Percentiles rank a stretch among this genome's conserved stretches.
These are phyloP conservation scores for Columba livia DNA, from an alignment of 2,113 vertebrate species.

Conservation along the genomic window DNA sequence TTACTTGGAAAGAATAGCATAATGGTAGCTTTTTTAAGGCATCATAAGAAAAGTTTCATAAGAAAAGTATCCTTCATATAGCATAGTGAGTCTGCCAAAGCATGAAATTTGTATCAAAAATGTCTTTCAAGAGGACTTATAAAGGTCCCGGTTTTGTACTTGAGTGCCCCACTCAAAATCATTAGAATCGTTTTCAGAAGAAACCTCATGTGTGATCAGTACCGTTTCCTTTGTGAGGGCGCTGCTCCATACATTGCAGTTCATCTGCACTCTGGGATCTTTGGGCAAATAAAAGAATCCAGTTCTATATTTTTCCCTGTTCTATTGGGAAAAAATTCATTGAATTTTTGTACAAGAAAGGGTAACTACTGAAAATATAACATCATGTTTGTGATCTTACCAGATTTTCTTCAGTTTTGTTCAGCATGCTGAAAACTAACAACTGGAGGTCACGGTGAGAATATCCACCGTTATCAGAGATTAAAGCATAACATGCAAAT, in stretches of 20 bases:
- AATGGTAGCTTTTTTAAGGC: not conserved
- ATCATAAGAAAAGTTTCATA: not conserved
- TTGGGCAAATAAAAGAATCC: not conserved
- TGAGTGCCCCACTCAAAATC: not conserved
- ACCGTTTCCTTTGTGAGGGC: not conserved
- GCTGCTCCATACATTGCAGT: not conserved
- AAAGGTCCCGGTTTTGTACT: not conserved
- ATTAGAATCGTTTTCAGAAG: not conserved
- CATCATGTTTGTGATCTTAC: not conserved
- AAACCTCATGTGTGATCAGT: not conserved
- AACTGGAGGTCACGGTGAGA: not conserved
- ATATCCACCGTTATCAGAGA: not conserved
- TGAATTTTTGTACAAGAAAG: not conserved
- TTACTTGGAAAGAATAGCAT: not conserved
- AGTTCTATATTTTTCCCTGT: not conserved
- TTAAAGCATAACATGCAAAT: not conserved
- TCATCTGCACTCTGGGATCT: not conserved
- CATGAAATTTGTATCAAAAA: not conserved
- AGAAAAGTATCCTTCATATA: not conserved
- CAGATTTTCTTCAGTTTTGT: not conserved
- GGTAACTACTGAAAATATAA: not conserved
- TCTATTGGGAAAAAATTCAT: not conserved
- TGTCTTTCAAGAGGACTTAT: not conserved
- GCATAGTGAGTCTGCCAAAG: not conserved
- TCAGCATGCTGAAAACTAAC: not conserved